Evolutionary conservation across 2,113 vertebrate species (phyloP).

Genomic region (Paraplagusia blochii): DNA sequence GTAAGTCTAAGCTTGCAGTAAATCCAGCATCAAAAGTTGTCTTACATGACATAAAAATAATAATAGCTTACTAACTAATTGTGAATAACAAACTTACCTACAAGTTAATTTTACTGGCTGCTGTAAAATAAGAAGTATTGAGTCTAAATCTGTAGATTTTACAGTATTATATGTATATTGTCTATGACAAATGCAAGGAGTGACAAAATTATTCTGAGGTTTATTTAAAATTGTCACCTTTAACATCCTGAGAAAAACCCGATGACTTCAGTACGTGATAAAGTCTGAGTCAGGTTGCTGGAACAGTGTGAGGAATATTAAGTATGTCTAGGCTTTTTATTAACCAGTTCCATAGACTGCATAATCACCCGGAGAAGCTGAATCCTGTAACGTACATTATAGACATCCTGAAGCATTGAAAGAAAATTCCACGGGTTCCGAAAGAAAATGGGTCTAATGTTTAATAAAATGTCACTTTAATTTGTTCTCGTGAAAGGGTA

Average conservation of each 20-base stretch:
- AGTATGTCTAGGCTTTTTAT: slow-evolving; percentile 62
- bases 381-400: slow-evolving; percentile 25
- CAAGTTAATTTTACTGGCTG: neutral
- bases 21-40: neutral
- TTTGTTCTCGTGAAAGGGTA: slow-evolving; percentile 42
- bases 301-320: slow-evolving; percentile 49
- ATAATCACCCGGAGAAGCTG: slow-evolving; percentile 16
- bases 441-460: neutral
- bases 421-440: neutral
- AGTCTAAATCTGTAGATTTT: neutral
- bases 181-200: neutral
- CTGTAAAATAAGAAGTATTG: neutral
- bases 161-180: neutral
- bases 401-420: slow-evolving; percentile 9
- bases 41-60: neutral
- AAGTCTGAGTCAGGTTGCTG: slow-evolving; percentile 23
- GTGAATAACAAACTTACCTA: neutral
- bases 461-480: slow-evolving; percentile 55
- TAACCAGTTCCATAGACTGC: slow-evolving; percentile 37
- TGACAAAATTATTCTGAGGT: neutral
- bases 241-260: neutral
- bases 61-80: neutral
- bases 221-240: neutral
- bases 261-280: slow-evolving; percentile 3
- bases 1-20: neutral